phyloP scores from a whole-genome alignment of 1,140 invertebrate species.

The Monomorium pharaonis region DNA sequence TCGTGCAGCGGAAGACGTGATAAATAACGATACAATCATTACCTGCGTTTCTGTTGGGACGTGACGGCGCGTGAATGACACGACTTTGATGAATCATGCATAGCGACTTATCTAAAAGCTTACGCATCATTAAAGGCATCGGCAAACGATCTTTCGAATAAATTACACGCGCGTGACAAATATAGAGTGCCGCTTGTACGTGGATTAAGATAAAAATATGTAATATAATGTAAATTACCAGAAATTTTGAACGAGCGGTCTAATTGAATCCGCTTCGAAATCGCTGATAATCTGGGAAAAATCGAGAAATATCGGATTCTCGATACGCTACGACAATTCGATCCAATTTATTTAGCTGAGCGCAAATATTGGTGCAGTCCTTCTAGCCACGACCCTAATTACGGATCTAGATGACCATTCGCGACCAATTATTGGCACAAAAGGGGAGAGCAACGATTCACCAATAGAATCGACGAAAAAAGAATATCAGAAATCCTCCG shows the following conservation, averaged over 20 bases:
- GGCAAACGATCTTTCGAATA: slow-evolving; percentile 1
- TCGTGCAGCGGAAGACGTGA: slow-evolving; percentile 55
- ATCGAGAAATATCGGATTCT: slow-evolving; percentile 11
- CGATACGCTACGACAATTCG: slow-evolving; percentile 27
- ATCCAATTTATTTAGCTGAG: slow-evolving; percentile 54
- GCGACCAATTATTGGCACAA: slow-evolving; percentile 56
- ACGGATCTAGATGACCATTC: slow-evolving; percentile 31
- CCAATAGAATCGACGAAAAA: slow-evolving; percentile 17
- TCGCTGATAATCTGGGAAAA: slow-evolving; percentile 32
- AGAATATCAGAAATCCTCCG: neutral
- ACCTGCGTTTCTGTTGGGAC: slow-evolving; percentile 53
- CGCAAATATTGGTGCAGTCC: slow-evolving; percentile 46
- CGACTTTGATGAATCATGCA: slow-evolving; percentile 49
- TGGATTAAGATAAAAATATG: neutral
- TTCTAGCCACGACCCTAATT: slow-evolving; percentile 35
- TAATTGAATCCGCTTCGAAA: slow-evolving; percentile 25
- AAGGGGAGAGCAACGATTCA: slow-evolving; percentile 20
- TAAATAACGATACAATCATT: slow-evolving; percentile 71
- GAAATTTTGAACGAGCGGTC: neutral
- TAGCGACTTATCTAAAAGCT: slow-evolving; percentile 38
- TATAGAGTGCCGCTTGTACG: neutral
- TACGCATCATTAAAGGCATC: slow-evolving; percentile 39
- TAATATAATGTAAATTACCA: neutral
- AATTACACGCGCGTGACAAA: neutral
- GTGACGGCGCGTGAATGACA: slow-evolving; percentile 40